phyloP scores from a whole-genome alignment of 2,113 vertebrate species.

The Megaceryle maxima region DNA sequence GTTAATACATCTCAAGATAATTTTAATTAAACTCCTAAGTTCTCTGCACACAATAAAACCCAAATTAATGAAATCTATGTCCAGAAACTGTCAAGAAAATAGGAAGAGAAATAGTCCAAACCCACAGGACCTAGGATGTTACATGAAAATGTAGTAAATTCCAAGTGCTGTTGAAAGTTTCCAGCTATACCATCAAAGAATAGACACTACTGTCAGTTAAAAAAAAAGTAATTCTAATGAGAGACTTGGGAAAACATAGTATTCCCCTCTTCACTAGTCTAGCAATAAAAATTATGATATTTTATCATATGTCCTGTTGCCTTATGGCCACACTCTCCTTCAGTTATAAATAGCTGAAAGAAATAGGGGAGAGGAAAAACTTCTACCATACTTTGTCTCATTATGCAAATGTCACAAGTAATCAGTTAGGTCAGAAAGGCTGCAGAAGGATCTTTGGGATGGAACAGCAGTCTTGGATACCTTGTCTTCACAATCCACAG shows the following conservation, averaged over 20 bases:
- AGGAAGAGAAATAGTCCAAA: not conserved
- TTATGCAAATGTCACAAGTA: not conserved
- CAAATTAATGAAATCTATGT: not conserved
- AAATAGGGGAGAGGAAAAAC: not conserved
- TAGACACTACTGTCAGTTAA: not conserved
- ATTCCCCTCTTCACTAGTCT: not conserved
- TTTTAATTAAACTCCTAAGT: not conserved
- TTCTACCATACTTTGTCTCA: not conserved
- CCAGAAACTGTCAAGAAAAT: not conserved
- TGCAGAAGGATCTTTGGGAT: not conserved
- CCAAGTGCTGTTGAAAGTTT: fast-evolving
- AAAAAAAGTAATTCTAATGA: not conserved
- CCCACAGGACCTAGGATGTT: not conserved
- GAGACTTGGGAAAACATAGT: not conserved
- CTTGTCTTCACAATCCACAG: not conserved
- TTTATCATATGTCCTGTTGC: not conserved
- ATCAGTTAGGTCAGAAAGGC: not conserved
- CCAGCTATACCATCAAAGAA: not conserved
- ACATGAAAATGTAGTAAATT: not conserved
- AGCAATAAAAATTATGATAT: not conserved
- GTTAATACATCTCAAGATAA: not conserved
- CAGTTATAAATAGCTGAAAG: not conserved
- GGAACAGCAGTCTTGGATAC: not conserved
- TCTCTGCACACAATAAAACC: not conserved
- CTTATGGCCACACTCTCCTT: not conserved